A percentile compares a stretch with the other conserved stretches of the same genome.
phyloP scores from a whole-genome alignment of 1,140 invertebrate species.

The Drosophila jambulina region DNA sequence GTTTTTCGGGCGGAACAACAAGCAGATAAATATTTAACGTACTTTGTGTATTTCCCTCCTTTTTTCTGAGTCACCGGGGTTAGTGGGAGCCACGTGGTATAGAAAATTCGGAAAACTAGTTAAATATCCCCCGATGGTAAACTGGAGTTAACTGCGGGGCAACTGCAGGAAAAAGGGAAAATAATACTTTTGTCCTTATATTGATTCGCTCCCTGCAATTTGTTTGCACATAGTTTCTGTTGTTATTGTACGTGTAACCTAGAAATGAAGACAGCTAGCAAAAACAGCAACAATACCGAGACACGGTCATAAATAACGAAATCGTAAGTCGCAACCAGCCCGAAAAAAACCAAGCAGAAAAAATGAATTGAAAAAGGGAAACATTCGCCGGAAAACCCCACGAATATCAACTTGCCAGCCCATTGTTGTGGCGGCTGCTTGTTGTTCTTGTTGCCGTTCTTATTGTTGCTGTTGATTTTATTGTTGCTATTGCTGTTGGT shows the following conservation, averaged over 20 bases:
- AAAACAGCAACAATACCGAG: constrained; percentile 42
- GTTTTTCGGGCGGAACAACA: constrained; percentile 31
- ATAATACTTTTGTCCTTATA: constrained; percentile 47
- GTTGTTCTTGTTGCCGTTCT: constrained; percentile 18
- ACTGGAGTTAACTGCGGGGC: constrained; percentile 34
- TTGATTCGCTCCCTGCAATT: constrained; percentile 77
- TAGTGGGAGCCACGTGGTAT: constrained; percentile 31
- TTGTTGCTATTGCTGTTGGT: constrained; percentile 23
- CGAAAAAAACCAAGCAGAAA: constrained; percentile 18
- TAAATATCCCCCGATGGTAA: constrained; percentile 56
- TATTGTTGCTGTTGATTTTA: constrained; percentile 17
- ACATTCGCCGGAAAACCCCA: constrained; percentile 50
- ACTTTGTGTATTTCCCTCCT: constrained; percentile 8
- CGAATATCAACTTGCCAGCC: constrained; percentile 64
- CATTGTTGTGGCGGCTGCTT: constrained; percentile 36
- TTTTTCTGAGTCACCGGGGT: not conserved
- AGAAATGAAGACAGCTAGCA: constrained; percentile 63
- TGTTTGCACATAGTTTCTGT: constrained; percentile 61
- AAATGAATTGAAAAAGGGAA: constrained; percentile 29
- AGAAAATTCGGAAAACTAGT: constrained; percentile 71
- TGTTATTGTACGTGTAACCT: constrained; percentile 67
- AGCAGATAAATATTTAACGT: constrained; percentile 68
- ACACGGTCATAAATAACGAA: constrained; percentile 75
- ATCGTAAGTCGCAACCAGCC: constrained; percentile 59
- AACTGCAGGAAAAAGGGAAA: constrained; percentile 12